Base-by-base conservation (phyloP, 2,113 vertebrate species). In the Muntiacus muntjak region DNA sequence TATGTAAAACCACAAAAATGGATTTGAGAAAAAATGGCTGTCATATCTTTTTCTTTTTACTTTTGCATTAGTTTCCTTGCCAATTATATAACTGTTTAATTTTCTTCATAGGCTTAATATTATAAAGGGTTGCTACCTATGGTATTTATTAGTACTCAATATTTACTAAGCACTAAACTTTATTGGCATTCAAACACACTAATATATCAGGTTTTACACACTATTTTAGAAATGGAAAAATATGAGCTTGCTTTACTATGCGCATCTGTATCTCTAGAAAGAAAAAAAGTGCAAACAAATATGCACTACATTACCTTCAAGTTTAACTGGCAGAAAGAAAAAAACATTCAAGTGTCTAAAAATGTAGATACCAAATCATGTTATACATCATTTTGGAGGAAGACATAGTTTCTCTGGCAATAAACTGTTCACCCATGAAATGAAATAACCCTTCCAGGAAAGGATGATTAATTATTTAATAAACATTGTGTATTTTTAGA, bases 381-480 rank as follows among this genome's bases (percentile, higher is more conserved):
- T 71, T 58, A 89, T 97, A 79, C 21, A 97, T 97, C 96, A 96
- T 78, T 78, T 45, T 78, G 45, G 92, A 94, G 93, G 84, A 96
- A 96, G 94, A 96, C 89, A 89, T 21, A 94, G 60, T 82, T 82
- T 96, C 55, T 89, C 83, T 64, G 83, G 92, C 87, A 96, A 96
- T 47, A 90, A 96, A 87, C 94, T 85, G 23, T 64, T 96, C 94
- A 97, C 52, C 89, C 96, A 36, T 92, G 97, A 98, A 97, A 98
- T 98, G 87, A 97, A 98, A 86, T 74, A 95, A 92, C 71, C 90
- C 91, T 95, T 90, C 89, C 64, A 92, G 97, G 88, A 88, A 93
- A 92, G 95, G n/a, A 95, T 82, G 93, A 97, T 96, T 86, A 95
- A 95, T 96, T 97, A 95, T 96, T 96, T 93, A 85, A 98, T 76